Conservation (phyloP, 2,888 invertebrate genomes). For the Odiellus spinosus region DNA sequence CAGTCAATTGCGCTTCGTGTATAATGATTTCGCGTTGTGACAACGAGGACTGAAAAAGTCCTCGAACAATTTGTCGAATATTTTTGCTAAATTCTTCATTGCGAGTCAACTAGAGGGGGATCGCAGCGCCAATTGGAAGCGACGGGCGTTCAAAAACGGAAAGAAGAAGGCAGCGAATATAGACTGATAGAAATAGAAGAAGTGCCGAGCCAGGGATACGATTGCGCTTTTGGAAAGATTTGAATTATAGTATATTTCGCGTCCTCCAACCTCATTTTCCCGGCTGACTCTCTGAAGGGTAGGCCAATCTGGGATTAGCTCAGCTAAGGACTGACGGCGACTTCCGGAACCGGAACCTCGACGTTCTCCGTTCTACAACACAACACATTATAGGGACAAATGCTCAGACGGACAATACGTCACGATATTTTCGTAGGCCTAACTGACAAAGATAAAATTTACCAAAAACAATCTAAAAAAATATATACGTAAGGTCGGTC, state of each 20-base stretch:
- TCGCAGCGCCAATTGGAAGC: slow-evolving; percentile 1
- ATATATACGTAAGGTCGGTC: background rate
- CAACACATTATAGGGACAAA: background rate
- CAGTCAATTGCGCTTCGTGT: too few species aligned
- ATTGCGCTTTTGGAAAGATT: slow-evolving; percentile 1
- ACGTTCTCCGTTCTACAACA: background rate
- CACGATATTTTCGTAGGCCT: too few species aligned
- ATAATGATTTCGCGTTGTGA: too few species aligned
- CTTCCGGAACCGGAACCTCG: background rate
- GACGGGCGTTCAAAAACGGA: slow-evolving; percentile 2
- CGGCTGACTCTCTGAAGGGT: slow-evolving; percentile 33
- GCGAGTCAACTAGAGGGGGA: too few species aligned
- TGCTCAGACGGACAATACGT: too few species aligned
- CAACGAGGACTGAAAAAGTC: too few species aligned
- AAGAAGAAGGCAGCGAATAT: slow-evolving; percentile 2
- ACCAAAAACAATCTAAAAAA: slow-evolving; percentile 1
- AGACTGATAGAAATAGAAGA: slow-evolving; percentile 11
- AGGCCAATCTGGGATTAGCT: slow-evolving; percentile 60
- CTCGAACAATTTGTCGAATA: too few species aligned
- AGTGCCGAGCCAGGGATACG: slow-evolving; percentile 10
- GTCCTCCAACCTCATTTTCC: slow-evolving; percentile 20
- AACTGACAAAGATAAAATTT: background rate
- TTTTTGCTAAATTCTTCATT: too few species aligned
- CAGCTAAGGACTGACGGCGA: slow-evolving; percentile 24
- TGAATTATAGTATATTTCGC: slow-evolving; percentile 2